A percentile compares a stretch with the other conserved stretches of the same genome.
These are phyloP conservation scores for Philypnodon macrostomus DNA, from an alignment of 2,797 vertebrate species.

Conservation along the genomic window DNA sequence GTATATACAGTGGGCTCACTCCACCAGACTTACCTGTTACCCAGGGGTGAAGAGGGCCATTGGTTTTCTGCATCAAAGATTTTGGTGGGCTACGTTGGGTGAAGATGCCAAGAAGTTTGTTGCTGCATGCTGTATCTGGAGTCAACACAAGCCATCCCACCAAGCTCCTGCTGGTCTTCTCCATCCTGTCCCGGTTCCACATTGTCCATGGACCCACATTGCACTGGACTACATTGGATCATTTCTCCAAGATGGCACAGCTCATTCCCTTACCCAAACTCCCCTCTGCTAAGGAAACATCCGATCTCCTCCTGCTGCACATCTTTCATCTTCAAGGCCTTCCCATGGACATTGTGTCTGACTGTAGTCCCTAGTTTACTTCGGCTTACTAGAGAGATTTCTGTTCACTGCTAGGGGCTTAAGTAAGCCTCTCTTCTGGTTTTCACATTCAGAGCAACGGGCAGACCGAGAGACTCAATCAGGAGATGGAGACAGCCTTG, in stretches of 20 bases:
- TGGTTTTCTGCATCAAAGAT: too few species aligned
- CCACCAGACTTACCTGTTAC: too few species aligned
- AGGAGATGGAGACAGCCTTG: too few species aligned
- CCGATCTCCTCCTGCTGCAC: not conserved
- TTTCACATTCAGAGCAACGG: too few species aligned
- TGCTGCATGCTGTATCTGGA: too few species aligned
- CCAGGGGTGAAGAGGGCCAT: not conserved
- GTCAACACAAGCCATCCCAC: not conserved
- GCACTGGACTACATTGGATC: not conserved
- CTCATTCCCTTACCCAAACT: not conserved
- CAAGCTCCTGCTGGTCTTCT: not conserved
- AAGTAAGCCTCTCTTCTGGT: too few species aligned
- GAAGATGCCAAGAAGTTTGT: too few species aligned
- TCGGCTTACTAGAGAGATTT: too few species aligned
- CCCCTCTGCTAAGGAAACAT: not conserved
- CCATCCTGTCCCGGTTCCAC: not conserved
- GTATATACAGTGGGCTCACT: too few species aligned
- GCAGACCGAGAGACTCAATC: too few species aligned
- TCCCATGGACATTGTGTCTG: not conserved
- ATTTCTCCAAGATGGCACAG: not conserved
- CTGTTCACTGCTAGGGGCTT: too few species aligned
- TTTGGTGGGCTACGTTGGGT: too few species aligned
- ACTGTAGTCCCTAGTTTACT: not conserved
- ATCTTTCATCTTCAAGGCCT: not conserved
- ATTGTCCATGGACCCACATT: not conserved